Evolutionary conservation across 2,888 invertebrate genomes (phyloP).

Genomic region (Amphipyra tragopoginis): DNA sequence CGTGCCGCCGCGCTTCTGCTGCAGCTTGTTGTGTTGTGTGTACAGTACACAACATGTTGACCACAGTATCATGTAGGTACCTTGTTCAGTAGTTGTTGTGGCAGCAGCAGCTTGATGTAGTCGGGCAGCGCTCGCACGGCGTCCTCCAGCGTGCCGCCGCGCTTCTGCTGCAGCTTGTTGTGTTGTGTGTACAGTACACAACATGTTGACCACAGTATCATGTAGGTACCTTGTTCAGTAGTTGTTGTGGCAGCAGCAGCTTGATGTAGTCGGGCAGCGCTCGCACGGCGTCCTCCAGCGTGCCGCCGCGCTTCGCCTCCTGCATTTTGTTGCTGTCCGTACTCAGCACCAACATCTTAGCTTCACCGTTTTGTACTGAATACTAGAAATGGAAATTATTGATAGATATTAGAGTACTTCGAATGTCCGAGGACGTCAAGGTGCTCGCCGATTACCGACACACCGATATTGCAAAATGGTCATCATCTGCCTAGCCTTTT

Average conservation of each 20-base stretch:
- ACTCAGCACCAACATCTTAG: slow-evolving; percentile 84
- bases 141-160: too few species aligned
- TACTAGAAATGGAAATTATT: slow-evolving; percentile 70
- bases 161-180: slow-evolving; percentile 74
- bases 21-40: slow-evolving; percentile 84
- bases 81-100: slow-evolving; percentile 82
- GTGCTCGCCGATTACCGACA: too few species aligned
- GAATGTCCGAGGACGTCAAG: too few species aligned
- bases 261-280: slow-evolving; percentile 86
- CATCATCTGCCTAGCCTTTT: too few species aligned
- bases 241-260: slow-evolving; percentile 79
- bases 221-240: slow-evolving; percentile 83
- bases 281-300: slow-evolving; percentile 85
- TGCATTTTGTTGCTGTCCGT: slow-evolving; percentile 82
- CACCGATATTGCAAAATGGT: too few species aligned
- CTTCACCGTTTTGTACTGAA: slow-evolving; percentile 85
- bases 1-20: slow-evolving; percentile 43
- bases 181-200: slow-evolving; percentile 61
- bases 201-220: too few species aligned
- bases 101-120: slow-evolving; percentile 83
- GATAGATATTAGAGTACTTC: too few species aligned
- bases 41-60: too few species aligned
- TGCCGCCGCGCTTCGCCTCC: slow-evolving; percentile 74
- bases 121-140: slow-evolving; percentile 84
- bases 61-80: slow-evolving; percentile 61